Conservation (phyloP, 2,888 invertebrate species). For the Andricus curvator region DNA sequence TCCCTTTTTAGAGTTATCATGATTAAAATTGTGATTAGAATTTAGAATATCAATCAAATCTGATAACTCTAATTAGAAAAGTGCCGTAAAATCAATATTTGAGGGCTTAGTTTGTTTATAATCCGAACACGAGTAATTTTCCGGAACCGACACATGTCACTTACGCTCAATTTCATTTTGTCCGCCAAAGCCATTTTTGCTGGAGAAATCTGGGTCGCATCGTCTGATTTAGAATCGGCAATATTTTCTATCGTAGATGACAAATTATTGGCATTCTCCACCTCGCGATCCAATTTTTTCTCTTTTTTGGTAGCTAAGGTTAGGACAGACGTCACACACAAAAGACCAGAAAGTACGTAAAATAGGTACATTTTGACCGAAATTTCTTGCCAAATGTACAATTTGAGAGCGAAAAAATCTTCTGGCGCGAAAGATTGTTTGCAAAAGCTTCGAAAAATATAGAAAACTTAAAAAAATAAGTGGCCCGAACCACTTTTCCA, state of each 20-base stretch:
- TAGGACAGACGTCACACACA: constrained; percentile 27
- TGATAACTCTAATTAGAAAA: not conserved
- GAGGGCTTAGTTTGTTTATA: constrained; percentile 17
- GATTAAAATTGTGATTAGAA: not conserved
- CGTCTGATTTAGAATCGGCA: not conserved
- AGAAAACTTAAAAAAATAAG: constrained; percentile 36
- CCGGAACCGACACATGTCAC: not conserved
- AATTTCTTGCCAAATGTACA: not conserved
- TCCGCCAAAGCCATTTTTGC: not conserved
- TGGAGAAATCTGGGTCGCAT: not conserved
- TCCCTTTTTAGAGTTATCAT: not conserved
- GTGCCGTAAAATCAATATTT: not conserved
- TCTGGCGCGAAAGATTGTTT: not conserved
- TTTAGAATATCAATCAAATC: not conserved
- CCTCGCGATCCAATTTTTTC: not conserved
- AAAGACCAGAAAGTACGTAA: constrained; percentile 6
- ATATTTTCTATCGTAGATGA: not conserved
- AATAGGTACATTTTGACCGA: not conserved
- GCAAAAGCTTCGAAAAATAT: constrained; percentile 28
- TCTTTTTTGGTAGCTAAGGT: constrained; percentile 15
- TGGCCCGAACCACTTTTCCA: constrained; percentile 13
- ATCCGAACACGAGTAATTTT: not conserved
- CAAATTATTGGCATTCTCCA: constrained; percentile 4
- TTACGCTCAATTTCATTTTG: not conserved
- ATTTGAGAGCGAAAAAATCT: not conserved